These are phyloP conservation scores for Microctenopoma steveboyesi DNA, from an alignment of 2,797 vertebrate genomes.

Conservation along the genomic window DNA sequence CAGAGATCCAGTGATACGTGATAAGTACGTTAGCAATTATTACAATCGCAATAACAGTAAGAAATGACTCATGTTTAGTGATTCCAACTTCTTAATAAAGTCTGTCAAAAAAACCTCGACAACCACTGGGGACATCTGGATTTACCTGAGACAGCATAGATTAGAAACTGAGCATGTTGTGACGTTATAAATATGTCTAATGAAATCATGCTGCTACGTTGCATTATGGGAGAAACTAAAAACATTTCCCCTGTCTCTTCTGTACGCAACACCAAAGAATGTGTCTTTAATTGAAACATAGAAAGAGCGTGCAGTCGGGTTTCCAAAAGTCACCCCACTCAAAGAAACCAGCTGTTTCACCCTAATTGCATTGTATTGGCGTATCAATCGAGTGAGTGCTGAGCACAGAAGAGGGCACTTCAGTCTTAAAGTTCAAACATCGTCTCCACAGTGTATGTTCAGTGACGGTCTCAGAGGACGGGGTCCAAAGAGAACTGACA, in stretches of 20 bases:
- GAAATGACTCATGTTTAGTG: no score
- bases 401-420: constrained; percentile 23
- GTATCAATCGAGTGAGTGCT: constrained; percentile 20
- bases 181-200: no score
- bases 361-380: constrained; percentile 19
- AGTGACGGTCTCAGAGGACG: constrained; percentile 54
- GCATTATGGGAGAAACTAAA: neutral
- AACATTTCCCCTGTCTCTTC: neutral
- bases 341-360: constrained; percentile 25
- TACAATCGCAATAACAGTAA: neutral
- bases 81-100: neutral
- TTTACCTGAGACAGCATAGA: neutral
- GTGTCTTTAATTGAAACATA: constrained; percentile 1
- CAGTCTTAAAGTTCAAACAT: constrained; percentile 54
- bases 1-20: neutral
- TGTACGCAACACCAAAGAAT: neutral
- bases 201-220: no score
- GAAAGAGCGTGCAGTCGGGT: neutral
- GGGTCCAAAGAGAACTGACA: constrained; percentile 66
- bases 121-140: neutral
- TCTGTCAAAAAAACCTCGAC: neutral
- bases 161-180: neutral
- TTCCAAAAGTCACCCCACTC: constrained; percentile 8
- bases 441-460: constrained; percentile 52
- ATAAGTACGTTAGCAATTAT: neutral